Base-by-base conservation (phyloP, 2,113 vertebrate genomes). In the Coryphaenoides rupestris region DNA sequence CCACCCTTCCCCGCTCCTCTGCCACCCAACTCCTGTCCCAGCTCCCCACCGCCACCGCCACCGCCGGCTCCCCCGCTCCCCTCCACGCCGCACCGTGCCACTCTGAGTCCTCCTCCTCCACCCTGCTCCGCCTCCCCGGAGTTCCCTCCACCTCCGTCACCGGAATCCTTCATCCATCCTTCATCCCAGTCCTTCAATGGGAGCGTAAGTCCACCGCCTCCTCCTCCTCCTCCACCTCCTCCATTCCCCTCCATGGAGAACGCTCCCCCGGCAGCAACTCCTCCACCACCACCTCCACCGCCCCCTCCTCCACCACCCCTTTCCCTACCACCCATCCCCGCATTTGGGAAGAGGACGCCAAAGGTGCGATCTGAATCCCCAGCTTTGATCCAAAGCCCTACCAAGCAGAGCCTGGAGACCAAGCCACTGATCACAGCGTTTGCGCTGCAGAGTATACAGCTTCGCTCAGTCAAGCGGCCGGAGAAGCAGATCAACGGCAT, bases 391-490 rank as follows among this genome's bases (percentile, higher is more conserved):
- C 53, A 47, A 53, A 76, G 73, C 66, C 73, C 75, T 0, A 79
- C 84, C 76, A 86, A 65, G 83, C 80, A 81, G 17, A 50, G 22
- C 0, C 84, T 80, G 60, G 89, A 89, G 17, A 72, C 88, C 24
- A 89, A 92, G 86, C 95, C 94, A 58, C 86, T 97, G 50, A 91
- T 99, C 70, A 98, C 96, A 56, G 83, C 94, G 0, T 91, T 95
- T 58, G 94, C 90, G 0, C 83, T 99, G 56, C 95, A 95, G 84
- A 95, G 88, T 80, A 92, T 99, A 45, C 95, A 95, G 73, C 81
- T 98, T 69, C 92, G 93, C 67, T 94, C 94, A 0, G 92, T 96
- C 70, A 94, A 81, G 67, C 91, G 85, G 74, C 61, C 60, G 1
- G 80, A 84, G 21, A 84, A 79, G 46, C 59, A 82, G 21, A 84